Evolutionary conservation across 1,140 invertebrate species (phyloP).

Genomic region (Drosophila pallidifrons): DNA sequence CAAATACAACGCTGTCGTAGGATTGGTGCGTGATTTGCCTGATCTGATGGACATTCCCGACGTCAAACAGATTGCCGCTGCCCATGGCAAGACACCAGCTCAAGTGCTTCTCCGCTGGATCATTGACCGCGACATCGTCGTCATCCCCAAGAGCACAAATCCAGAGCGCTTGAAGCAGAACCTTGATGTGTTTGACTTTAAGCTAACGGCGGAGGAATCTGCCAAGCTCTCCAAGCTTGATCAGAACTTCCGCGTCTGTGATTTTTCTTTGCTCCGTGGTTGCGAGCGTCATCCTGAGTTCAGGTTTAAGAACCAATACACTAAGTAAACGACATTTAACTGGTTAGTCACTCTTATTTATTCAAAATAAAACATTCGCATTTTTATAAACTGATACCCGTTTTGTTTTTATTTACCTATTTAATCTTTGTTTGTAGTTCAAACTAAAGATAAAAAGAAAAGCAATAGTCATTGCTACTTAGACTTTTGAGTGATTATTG

Average conservation of each 20-base stretch:
- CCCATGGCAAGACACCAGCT: conserved; percentile 90
- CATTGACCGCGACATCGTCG: conserved; percentile 89
- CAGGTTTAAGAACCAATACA: conserved; percentile 84
- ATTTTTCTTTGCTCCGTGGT: conserved; percentile 88
- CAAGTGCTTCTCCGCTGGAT: conserved; percentile 92
- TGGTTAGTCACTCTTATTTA: too few species aligned
- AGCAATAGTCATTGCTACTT: too few species aligned
- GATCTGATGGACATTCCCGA: conserved; percentile 89
- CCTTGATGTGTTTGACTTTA: conserved; percentile 88
- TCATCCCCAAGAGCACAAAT: conserved; percentile 94
- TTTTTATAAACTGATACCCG: too few species aligned
- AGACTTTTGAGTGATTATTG: too few species aligned
- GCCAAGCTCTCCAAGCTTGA: conserved; percentile 87
- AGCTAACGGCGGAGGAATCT: conserved; percentile 86
- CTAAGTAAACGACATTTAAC: conserved; percentile 45
- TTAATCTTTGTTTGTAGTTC: too few species aligned
- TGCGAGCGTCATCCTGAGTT: conserved; percentile 89
- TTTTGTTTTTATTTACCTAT: too few species aligned
- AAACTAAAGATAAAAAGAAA: too few species aligned
- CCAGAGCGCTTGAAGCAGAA: conserved; percentile 89
- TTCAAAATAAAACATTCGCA: too few species aligned
- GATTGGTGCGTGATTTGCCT: conserved; percentile 86
- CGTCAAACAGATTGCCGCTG: conserved; percentile 89
- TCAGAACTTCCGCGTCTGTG: conserved; percentile 88
- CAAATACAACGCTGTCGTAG: conserved; percentile 85